These are phyloP conservation scores for Heptranchias perlo DNA, from an alignment of 2,113 vertebrate species.

Conservation along the genomic window DNA sequence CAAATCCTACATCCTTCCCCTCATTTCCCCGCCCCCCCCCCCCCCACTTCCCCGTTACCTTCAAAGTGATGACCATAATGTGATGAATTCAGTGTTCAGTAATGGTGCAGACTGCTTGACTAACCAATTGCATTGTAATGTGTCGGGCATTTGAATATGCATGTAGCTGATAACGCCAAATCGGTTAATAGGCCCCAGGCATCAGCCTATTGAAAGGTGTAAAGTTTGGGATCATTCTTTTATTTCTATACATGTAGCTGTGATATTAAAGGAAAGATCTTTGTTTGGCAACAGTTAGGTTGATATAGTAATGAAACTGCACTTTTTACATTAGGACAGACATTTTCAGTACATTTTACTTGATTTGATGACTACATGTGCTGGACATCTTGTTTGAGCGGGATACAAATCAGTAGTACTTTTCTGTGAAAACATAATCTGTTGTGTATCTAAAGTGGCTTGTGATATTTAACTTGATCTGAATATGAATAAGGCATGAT, in stretches of 20 bases:
- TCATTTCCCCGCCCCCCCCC: neutral
- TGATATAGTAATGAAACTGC: neutral
- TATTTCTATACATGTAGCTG: conserved; percentile 19
- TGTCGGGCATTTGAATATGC: conserved; percentile 23
- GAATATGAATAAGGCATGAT: conserved; percentile 25
- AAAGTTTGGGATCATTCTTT: conserved; percentile 29
- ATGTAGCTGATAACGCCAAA: neutral
- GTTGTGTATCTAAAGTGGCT: neutral
- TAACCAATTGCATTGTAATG: conserved; percentile 22
- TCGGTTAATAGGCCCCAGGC: neutral
- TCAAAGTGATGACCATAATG: neutral
- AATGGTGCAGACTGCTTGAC: neutral
- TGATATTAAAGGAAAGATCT: conserved; percentile 8
- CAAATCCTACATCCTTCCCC: neutral
- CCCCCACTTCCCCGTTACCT: neutral
- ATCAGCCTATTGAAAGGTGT: neutral
- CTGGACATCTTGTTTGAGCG: conserved; percentile 21
- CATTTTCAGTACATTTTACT: neutral
- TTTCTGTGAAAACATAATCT: neutral
- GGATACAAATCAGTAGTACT: conserved; percentile 16
- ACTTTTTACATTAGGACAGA: neutral
- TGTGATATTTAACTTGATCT: conserved; percentile 8
- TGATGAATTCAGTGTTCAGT: neutral
- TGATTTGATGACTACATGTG: neutral
- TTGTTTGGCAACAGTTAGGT: conserved; percentile 13